Evolutionary conservation across 2,113 vertebrate genomes (phyloP).

Genomic region (Barnardius zonarius): DNA sequence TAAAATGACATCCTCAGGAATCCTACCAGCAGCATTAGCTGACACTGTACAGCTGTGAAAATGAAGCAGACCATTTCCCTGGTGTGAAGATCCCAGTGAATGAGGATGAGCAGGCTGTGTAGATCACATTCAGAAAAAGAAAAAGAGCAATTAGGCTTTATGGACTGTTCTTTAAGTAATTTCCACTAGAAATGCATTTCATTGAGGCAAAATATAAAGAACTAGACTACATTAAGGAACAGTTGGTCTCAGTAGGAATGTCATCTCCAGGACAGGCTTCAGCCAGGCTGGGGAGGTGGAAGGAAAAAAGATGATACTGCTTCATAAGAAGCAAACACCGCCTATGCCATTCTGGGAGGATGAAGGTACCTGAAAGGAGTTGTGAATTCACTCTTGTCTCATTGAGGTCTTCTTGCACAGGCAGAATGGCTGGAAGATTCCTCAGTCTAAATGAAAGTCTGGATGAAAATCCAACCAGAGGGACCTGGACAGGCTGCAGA

Average conservation of each 20-base stretch:
- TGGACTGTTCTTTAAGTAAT: not conserved
- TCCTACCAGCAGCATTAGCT: not conserved
- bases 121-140: not conserved
- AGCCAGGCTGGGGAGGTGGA: not conserved
- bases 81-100: not conserved
- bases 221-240: not conserved
- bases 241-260: not conserved
- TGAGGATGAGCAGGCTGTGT: not conserved
- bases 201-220: not conserved
- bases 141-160: not conserved
- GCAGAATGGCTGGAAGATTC: not conserved
- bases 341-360: not conserved
- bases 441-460: not conserved
- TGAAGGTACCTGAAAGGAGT: not conserved
- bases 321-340: fast-evolving
- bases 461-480: not conserved
- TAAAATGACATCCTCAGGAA: not conserved
- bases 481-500: not conserved
- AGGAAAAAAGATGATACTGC: not conserved
- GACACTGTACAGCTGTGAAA: not conserved
- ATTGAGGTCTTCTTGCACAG: not conserved
- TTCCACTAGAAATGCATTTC: not conserved
- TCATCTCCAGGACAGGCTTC: not conserved
- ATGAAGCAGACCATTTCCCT: not conserved
- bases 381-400: not conserved